Conservation (phyloP, 2,113 vertebrate genomes). For the Arenaria interpres region DNA sequence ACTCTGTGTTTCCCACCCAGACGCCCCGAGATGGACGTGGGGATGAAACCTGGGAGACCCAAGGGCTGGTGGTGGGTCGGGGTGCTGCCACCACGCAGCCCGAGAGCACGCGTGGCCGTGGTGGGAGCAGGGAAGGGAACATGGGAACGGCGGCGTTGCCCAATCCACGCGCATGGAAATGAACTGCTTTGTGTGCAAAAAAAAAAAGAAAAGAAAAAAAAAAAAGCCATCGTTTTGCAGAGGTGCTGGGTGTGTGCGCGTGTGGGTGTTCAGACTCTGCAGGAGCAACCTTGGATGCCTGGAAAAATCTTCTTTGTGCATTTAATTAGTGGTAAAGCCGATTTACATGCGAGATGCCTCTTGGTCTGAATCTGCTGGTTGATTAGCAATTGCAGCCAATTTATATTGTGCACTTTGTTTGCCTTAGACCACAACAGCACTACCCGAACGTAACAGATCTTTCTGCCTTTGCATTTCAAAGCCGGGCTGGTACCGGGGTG, state of each 20-base stretch:
- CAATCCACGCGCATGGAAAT: background rate
- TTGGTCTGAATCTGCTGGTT: conserved; percentile 25
- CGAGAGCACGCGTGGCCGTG: accelerated
- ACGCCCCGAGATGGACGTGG: accelerated
- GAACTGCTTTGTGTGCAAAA: conserved; percentile 27
- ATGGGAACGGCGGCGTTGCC: background rate
- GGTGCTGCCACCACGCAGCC: background rate
- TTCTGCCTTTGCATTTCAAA: conserved; percentile 60
- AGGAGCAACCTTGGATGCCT: conserved; percentile 39
- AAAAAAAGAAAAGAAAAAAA: background rate
- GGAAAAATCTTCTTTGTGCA: conserved; percentile 49
- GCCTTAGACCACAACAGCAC: background rate
- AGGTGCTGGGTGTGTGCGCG: conserved; percentile 26
- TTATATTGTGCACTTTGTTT: background rate
- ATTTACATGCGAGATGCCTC: conserved; percentile 54
- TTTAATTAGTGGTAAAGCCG: conserved; percentile 10
- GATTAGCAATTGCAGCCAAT: conserved; percentile 6
- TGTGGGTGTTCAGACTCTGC: conserved; percentile 48
- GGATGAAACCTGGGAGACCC: background rate
- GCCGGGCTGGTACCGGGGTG: background rate
- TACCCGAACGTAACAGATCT: background rate
- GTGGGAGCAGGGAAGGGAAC: background rate
- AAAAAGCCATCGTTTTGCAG: background rate
- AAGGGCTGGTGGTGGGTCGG: accelerated
- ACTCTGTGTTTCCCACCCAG: background rate